Evolutionary conservation across 2,797 vertebrate genomes (phyloP).

Genomic region (Acropternis orthonyx): DNA sequence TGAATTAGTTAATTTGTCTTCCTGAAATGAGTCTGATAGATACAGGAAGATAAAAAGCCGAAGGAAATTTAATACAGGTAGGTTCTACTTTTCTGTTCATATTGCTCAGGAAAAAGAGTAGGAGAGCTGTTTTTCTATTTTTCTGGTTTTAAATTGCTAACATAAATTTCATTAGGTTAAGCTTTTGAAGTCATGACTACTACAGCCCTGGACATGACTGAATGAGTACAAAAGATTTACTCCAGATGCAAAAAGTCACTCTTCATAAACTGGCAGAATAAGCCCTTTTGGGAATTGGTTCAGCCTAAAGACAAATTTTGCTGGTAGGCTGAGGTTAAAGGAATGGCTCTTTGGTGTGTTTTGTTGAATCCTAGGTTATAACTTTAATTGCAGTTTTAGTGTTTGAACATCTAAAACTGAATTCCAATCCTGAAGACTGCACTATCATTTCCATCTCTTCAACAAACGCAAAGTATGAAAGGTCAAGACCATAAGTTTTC

Average conservation of each 20-base stretch:
- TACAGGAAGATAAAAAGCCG: background rate
- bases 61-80: background rate
- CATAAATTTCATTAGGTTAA: background rate
- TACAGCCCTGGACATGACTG: background rate
- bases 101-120: background rate
- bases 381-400: background rate
- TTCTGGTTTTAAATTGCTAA: background rate
- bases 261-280: background rate
- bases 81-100: background rate
- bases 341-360: background rate
- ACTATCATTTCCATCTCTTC: background rate
- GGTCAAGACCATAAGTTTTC: background rate
- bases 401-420: background rate
- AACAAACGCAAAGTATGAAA: background rate
- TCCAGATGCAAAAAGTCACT: background rate
- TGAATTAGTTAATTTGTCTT: background rate
- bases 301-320: background rate
- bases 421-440: background rate
- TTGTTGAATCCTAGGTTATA: background rate
- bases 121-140: background rate
- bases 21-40: background rate
- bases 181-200: background rate
- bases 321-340: background rate
- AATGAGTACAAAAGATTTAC: background rate
- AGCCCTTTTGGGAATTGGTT: background rate